Conservation (phyloP, 2,797 vertebrate genomes). For the Oceanodroma leucorhoa region DNA sequence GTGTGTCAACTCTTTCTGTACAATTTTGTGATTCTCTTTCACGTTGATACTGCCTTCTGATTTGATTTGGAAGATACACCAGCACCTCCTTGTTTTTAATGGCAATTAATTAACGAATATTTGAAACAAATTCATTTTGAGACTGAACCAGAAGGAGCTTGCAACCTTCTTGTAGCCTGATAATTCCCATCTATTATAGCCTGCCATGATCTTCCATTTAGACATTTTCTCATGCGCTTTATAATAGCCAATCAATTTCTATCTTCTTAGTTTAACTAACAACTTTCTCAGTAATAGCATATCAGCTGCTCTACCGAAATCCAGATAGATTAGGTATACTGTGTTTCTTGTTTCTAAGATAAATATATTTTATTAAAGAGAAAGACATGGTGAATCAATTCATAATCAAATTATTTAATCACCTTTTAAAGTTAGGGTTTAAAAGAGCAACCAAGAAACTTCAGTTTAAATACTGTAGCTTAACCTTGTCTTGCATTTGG, state of each 20-base stretch:
- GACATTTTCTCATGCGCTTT: background rate
- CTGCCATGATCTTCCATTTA: background rate
- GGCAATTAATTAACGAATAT: background rate
- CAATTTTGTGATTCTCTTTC: background rate
- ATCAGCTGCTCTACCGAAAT: background rate
- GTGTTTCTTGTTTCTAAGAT: background rate
- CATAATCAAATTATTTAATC: background rate
- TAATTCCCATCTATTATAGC: background rate
- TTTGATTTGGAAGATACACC: background rate
- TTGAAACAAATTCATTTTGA: background rate
- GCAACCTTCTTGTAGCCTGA: background rate
- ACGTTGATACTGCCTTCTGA: rapidly evolving
- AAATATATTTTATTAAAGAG: background rate
- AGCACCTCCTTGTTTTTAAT: background rate
- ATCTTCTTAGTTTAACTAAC: background rate
- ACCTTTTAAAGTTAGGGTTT: background rate
- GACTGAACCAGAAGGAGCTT: background rate
- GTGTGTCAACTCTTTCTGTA: background rate
- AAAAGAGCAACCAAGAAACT: background rate
- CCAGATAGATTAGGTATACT: background rate
- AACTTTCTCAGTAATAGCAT: background rate
- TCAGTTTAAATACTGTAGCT: background rate
- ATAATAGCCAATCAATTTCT: background rate
- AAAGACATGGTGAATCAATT: background rate
- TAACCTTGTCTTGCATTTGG: background rate